A percentile compares a stretch with the other conserved stretches of the same genome.
Conservation (phyloP, 2,797 vertebrate species). For the Sternotherus odoratus region DNA sequence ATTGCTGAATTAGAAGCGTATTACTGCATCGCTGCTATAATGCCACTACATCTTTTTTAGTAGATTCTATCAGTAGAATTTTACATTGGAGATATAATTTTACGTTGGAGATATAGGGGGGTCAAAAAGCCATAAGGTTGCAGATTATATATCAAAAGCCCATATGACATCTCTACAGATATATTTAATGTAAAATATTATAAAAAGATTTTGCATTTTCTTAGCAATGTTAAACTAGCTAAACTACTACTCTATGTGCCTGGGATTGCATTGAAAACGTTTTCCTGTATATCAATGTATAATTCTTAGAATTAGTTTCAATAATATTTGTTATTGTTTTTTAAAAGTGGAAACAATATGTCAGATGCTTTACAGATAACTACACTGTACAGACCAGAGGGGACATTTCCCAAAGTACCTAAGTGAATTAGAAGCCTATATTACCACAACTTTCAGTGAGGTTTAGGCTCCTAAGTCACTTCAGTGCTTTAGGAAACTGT, state of each 20-base stretch:
- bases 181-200: neutral
- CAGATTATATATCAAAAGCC: neutral
- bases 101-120: neutral
- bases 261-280: neutral
- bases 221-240: neutral
- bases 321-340: neutral
- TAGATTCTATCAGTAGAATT: neutral
- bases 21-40: neutral
- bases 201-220: neutral
- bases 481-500: neutral
- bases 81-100: neutral
- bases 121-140: neutral
- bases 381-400: neutral
- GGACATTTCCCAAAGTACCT: neutral
- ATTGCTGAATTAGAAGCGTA: fast-evolving
- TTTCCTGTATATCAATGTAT: neutral
- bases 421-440: neutral
- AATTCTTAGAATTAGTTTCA: neutral
- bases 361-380: neutral
- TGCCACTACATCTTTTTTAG: neutral
- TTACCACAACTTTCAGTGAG: neutral
- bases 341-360: neutral
- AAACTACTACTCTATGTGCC: neutral
- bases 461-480: neutral
- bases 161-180: neutral